Percentiles rank a stretch among this genome's conserved stretches.
Evolutionary conservation across 2,797 vertebrate species (phyloP).

Genomic region (Coreius guichenoti): DNA sequence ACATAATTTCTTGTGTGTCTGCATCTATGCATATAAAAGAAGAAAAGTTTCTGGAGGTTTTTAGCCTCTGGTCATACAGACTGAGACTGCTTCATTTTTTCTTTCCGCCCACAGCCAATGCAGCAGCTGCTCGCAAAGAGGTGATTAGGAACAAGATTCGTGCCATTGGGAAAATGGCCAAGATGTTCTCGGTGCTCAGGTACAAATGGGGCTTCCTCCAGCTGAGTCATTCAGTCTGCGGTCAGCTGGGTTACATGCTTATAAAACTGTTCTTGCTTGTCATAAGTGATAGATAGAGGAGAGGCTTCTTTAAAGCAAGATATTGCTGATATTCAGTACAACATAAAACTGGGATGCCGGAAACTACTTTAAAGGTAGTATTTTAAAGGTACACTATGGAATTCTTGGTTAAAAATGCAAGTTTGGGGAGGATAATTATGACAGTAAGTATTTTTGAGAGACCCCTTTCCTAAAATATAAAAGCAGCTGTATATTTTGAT

Average conservation of each 20-base stretch:
- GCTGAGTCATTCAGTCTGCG: slow-evolving; percentile 45
- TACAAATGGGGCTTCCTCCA: slow-evolving; percentile 60
- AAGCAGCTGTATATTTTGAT: background rate
- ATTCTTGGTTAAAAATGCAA: background rate
- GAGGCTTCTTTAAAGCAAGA: background rate
- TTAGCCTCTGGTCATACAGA: slow-evolving; percentile 42
- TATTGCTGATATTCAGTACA: background rate
- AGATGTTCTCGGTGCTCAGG: slow-evolving; percentile 87
- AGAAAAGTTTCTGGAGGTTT: slow-evolving; percentile 16
- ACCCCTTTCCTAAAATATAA: background rate
- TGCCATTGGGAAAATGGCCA: slow-evolving; percentile 86
- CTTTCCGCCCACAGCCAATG: slow-evolving; percentile 75
- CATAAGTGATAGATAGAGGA: background rate
- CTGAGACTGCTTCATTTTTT: slow-evolving; percentile 38
- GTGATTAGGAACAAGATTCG: slow-evolving; percentile 87
- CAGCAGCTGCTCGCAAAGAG: slow-evolving; percentile 84
- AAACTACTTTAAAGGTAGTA: background rate
- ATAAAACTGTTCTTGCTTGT: slow-evolving; percentile 17
- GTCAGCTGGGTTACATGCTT: slow-evolving; percentile 24
- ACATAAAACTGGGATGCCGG: background rate
- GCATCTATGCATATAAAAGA: slow-evolving; percentile 2
- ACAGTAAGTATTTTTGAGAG: background rate
- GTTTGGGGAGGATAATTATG: background rate
- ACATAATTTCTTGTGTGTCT: background rate
- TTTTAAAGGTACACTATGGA: background rate